A percentile compares a stretch with the other conserved stretches of the same genome.
phyloP scores from a whole-genome alignment of 2,797 vertebrate genomes.

The Galago senegalensis region DNA sequence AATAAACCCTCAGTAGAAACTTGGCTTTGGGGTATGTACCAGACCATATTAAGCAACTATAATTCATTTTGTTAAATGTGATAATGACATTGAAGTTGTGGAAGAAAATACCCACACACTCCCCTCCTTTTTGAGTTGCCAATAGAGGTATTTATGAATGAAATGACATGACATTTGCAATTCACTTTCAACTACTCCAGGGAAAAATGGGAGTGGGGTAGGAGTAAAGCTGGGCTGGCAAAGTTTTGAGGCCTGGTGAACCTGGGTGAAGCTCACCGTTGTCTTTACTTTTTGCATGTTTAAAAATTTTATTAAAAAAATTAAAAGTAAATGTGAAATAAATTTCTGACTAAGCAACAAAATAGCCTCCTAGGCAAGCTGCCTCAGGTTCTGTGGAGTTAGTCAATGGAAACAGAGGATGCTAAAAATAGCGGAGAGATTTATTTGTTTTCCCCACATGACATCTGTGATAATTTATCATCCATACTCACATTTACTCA shows the following conservation, averaged over 20 bases:
- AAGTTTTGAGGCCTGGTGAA: neutral
- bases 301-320: neutral
- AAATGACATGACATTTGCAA: neutral
- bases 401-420: conserved; percentile 64
- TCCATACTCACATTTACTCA: conserved; percentile 22
- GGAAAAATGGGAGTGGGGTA: fast-evolving
- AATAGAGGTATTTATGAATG: neutral
- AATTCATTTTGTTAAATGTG: neutral
- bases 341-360: conserved; percentile 11
- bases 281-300: neutral
- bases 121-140: neutral
- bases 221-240: neutral
- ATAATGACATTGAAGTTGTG: neutral
- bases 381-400: conserved; percentile 73
- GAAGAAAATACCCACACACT: neutral
- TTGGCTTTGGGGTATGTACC: fast-evolving
- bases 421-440: conserved; percentile 84
- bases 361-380: conserved; percentile 69
- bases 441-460: conserved; percentile 79
- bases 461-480: conserved; percentile 76
- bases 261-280: fast-evolving
- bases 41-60: neutral
- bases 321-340: neutral
- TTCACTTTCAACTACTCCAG: neutral
- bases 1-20: neutral